Evolutionary conservation across 2,888 invertebrate species (phyloP), one percentile per base, ranked within the genome.

Genomic region (Pollenia griseotomentosa): DNA sequence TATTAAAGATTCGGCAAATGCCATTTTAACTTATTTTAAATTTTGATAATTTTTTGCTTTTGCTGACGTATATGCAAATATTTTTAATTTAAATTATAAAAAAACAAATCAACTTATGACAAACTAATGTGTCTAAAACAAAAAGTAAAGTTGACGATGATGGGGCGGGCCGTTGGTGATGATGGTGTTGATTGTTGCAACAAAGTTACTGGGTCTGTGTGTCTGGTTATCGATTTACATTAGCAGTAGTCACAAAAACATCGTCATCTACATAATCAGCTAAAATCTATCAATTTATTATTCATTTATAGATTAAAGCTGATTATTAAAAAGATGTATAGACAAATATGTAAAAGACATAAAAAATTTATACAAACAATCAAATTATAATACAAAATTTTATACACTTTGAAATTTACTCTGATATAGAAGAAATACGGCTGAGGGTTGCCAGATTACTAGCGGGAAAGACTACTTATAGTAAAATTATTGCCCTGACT

Each of bases 131-230:
- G 42, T 70, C 53, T 42, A 59, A 44, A 51, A 61, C 23, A 23
- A 33, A 33, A 70, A 70, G n/a, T 23, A 44, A 44, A 44, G 23
- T 57, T 51, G 63, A n/a, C 16, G 40, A 42, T 11, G n/a, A 78
- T 71, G 46, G n/a, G 6, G 19, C 14, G 11, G n/a, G n/a, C n/a
- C n/a, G 12, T 42, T 46, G 40, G 16, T 19, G 19, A 33, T 55
- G 63, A 12, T 59, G 19, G 11, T 75, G 57, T 46, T 65, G 40
- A 48, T 82, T 75, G 74, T 61, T 53, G 71, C 63, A 77, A 77
- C 70, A 77, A 57, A 71, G 65, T 77, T 65, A 63, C 40, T 70
- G 44, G 48, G 42, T 70, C 33, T 46, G 16, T 19, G 2, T 65
- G 46, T 51, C 16, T 46, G 9, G n/a, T 65, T 40, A 5, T 59